A percentile compares a stretch with the other conserved stretches of the same genome.
Conservation (phyloP, 2,797 vertebrate species). For the Gastrophryne carolinensis region DNA sequence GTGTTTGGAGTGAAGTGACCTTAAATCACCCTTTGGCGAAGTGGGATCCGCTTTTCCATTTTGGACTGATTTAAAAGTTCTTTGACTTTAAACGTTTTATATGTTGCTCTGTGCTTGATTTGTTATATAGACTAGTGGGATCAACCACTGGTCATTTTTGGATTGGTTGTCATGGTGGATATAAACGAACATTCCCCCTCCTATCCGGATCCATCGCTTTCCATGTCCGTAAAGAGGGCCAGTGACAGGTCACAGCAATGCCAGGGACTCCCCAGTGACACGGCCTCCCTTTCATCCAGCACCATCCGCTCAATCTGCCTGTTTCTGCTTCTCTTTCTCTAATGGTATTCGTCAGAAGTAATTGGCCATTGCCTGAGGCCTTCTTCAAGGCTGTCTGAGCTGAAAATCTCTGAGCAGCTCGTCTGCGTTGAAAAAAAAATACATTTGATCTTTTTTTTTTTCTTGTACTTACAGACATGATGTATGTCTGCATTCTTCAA, state of each 20-base stretch:
- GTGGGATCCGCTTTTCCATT: no score
- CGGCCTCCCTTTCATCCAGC: conserved; percentile 69
- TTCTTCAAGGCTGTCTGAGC: conserved; percentile 64
- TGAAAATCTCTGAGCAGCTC: conserved; percentile 68
- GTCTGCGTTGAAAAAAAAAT: conserved; percentile 69
- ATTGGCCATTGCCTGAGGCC: conserved; percentile 65
- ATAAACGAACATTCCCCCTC: no score
- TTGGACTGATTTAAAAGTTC: no score
- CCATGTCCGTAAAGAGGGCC: no score
- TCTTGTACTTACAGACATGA: conserved; percentile 66
- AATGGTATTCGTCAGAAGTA: conserved; percentile 73
- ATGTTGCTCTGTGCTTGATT: no score
- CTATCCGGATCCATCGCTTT: no score
- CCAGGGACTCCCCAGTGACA: conserved; percentile 63
- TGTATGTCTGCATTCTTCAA: conserved; percentile 69
- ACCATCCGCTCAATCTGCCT: conserved; percentile 63
- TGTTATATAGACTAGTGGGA: no score
- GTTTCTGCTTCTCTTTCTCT: conserved; percentile 70
- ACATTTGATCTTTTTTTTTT: conserved; percentile 70
- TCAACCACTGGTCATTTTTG: no score
- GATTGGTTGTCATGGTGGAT: no score
- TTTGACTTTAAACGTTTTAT: no score
- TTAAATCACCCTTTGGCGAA: no score
- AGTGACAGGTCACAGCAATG: conserved; percentile 62
- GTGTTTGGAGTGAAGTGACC: no score